Base-by-base conservation (phyloP, 2,113 vertebrate genomes). In the Neopipo cinnamomea region DNA sequence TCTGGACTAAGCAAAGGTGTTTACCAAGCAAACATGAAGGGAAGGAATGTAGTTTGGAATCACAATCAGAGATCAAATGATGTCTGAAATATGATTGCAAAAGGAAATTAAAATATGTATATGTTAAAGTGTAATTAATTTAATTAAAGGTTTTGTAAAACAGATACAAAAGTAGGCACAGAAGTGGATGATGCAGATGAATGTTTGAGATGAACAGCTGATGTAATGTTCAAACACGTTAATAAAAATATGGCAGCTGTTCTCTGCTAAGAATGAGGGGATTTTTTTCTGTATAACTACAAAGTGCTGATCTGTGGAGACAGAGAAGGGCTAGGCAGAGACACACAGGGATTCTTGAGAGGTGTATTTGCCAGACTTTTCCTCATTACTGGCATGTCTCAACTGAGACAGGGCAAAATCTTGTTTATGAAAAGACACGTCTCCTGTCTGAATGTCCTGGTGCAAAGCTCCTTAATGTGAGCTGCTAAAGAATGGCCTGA, bases 141-240 rank as follows among this genome's bases (percentile, higher is more conserved):
- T 95, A 93, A 97, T 94, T 93, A 95, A 89, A 91, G 83, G 73
- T 41, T 94, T 90, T 91, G 30, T 82, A 53, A 61, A 67, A 53
- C 25, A 88, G 77, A 73, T 91, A 87, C 58, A 75, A 66, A 86
- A 56, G 83, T 44, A 72, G 59, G 55, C 68, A 86, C 23, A 63
- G 85, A 89, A 81, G 27, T 46, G 61, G 73, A 42, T 89, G 76
- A 87, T 89, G 73, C 42, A 75, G 58, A 80, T 70, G 83, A 87
- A 81, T 58, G 13, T n/a, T 67, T 92, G 85, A 92, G 86, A 96
- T 58, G 91, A 92, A 85, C 56, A 89, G 41, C 49, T 94, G 88
- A 95, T 87, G 73, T 73, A 92, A 96, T 94, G 96, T 89, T 97
- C 91, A 89, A 96, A 93, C 95, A 87, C 25, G 93, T 78, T 95